Base-by-base conservation (phyloP, 2,797 vertebrate species). In the Hylomyscus alleni region DNA sequence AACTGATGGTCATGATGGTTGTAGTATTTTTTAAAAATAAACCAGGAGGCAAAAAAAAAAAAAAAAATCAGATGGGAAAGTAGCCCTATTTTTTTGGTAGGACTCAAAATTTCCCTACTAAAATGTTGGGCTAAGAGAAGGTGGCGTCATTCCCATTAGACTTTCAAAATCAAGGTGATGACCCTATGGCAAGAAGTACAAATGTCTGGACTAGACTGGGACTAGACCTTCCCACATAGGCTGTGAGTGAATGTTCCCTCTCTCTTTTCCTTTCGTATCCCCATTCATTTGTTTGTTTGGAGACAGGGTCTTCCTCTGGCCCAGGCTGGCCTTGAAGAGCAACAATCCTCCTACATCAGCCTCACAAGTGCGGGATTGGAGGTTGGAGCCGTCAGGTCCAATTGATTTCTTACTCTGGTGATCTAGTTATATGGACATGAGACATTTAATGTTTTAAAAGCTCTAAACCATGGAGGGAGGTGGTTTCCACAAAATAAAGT, bases 361-460 rank as follows among this genome's bases (percentile, higher is more conserved):
- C 19, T 56, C 24, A 19, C 22, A 54, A 54, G 10, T 34, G 24
- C n/a, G 34, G 13, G 50, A 29, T 2, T 13, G 15, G n/a, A 73
- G n/a, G n/a, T 14, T 10, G 19, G 50, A 54, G 50, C 14, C 47
- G 56, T 24, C 8, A 17, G 11, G 24, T n/a, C 67, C 31, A 54
- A 19, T 29, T 73, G 94, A 58, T 65, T 40, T 52, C 56, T 12
- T 24, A 82, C 29, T 47, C 60, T 89, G n/a, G 29, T 76, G 37
- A 73, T 81, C 54, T 17, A 80, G 92, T 52, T 82, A 85, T 72
- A 83, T 14, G 12, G 29, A 78, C 34, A 40, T 14, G 15, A 22
- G 67, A 69, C 72, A 34, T 77, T 94, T 90, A 77, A 87, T 47
- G 9, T 90, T 73, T 69, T 88, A 78, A 85, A 88, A 13, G 65